Percentiles rank a stretch among this genome's conserved stretches.
Evolutionary conservation across 1,140 invertebrate species (phyloP).

Genomic region (Bombus terrestris): DNA sequence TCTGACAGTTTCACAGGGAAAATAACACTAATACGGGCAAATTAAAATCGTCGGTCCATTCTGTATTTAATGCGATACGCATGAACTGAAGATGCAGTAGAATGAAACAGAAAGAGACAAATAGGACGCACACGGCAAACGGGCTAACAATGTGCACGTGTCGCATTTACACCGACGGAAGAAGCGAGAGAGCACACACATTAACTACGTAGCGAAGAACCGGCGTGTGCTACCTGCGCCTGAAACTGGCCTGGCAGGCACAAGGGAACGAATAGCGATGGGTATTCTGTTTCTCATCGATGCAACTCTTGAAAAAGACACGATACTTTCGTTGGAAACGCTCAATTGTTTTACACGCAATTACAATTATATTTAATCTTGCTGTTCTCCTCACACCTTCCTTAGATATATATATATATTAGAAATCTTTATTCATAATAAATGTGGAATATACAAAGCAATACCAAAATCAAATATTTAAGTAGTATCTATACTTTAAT

Average conservation of each 20-base stretch:
- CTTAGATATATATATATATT: not conserved
- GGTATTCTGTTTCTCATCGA: not conserved
- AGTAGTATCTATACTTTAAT: not conserved
- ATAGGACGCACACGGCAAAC: not conserved
- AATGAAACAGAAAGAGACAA: constrained; percentile 20
- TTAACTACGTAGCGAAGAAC: constrained; percentile 38
- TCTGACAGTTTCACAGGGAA: not conserved
- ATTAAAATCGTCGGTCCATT: constrained; percentile 6
- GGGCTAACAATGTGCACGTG: constrained; percentile 1
- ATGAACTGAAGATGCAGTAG: constrained; percentile 7
- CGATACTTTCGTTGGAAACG: not conserved
- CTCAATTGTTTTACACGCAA: not conserved
- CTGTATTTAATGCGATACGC: constrained; percentile 18
- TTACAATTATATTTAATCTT: not conserved
- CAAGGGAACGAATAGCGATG: constrained; percentile 68
- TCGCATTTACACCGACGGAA: not conserved
- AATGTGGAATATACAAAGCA: not conserved
- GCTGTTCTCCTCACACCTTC: not conserved
- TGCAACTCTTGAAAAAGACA: not conserved
- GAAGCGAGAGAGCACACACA: constrained; percentile 39
- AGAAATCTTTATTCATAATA: not conserved
- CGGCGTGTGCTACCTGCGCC: constrained; percentile 70
- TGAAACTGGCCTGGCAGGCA: constrained; percentile 70
- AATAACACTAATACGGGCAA: not conserved
- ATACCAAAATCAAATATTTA: not conserved